phyloP scores from a whole-genome alignment of 92 coral and sea anemone species.

The Meandrina meandrites region DNA sequence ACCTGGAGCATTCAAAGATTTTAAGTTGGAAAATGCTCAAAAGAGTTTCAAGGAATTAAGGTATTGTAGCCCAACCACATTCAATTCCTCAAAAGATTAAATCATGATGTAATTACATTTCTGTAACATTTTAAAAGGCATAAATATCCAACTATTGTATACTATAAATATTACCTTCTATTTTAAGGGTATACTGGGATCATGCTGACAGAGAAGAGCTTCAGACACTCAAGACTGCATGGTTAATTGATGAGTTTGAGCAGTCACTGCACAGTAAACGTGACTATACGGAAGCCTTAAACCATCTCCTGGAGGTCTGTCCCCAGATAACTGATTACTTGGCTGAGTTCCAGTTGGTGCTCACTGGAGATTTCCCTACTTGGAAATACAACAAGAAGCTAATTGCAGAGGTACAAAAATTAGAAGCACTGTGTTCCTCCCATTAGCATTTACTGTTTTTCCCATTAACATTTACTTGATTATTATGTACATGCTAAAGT shows the following conservation, averaged over 20 bases:
- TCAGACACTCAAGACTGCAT: conserved; percentile 29
- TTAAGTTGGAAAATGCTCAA: neutral
- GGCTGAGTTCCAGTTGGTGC: conserved; percentile 17
- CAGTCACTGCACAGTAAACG: conserved; percentile 43
- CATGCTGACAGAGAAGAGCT: conserved; percentile 44
- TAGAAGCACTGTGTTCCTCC: too few species aligned
- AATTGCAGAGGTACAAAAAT: conserved; percentile 24
- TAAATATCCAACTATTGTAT: too few species aligned
- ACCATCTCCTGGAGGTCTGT: conserved; percentile 24
- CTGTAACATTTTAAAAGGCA: too few species aligned
- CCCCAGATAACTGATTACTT: conserved; percentile 53
- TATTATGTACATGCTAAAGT: too few species aligned
- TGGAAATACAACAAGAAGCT: conserved; percentile 54
- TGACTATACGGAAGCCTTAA: conserved; percentile 49
- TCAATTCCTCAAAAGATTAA: too few species aligned
- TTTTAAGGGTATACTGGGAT: conserved; percentile 60
- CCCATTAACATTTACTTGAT: neutral
- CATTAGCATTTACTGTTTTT: neutral
- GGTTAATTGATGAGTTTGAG: conserved; percentile 53
- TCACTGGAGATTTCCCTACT: conserved; percentile 64
- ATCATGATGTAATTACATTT: too few species aligned
- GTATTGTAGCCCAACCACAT: too few species aligned
- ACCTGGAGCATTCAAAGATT: neutral
- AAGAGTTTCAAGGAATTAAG: neutral
- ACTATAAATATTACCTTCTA: too few species aligned